Evolutionary conservation across 2,888 invertebrate species (phyloP).

Genomic region (Panzeria rudis): DNA sequence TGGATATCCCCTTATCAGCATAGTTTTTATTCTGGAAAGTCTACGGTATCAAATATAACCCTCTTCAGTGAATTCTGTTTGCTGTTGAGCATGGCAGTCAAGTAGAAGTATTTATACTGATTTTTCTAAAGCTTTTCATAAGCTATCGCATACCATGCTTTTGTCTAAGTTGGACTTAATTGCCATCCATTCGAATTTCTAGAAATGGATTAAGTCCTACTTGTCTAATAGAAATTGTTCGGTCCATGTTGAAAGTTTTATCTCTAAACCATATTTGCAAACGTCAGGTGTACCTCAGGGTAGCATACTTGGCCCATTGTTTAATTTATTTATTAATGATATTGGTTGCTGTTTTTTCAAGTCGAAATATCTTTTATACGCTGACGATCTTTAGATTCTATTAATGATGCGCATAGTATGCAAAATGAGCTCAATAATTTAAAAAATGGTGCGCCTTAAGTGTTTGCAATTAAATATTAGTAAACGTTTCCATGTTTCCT

Average conservation of each 20-base stretch:
- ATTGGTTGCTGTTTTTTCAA: too few species aligned
- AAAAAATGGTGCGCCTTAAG: neutral
- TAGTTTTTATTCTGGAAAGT: too few species aligned
- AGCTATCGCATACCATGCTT: neutral
- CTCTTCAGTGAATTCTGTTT: too few species aligned
- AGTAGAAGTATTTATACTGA: slow-evolving; percentile 4
- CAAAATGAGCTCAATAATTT: too few species aligned
- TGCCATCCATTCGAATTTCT: neutral
- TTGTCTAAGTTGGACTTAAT: neutral
- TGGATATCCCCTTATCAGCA: too few species aligned
- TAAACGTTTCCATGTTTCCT: neutral
- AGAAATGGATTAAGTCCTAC: neutral
- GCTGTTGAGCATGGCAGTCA: neutral
- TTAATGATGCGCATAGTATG: too few species aligned
- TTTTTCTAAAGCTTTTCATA: slow-evolving; percentile 1
- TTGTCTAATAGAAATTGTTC: neutral
- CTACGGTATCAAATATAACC: too few species aligned
- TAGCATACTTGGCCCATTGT: too few species aligned
- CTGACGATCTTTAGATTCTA: too few species aligned
- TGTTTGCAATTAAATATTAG: too few species aligned
- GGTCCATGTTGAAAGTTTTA: neutral
- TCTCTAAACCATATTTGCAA: neutral
- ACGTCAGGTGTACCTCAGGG: neutral
- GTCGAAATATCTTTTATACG: too few species aligned
- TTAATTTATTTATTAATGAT: too few species aligned